Conservation (phyloP, 2,797 vertebrate genomes). For the Microctenopoma lineatum region DNA sequence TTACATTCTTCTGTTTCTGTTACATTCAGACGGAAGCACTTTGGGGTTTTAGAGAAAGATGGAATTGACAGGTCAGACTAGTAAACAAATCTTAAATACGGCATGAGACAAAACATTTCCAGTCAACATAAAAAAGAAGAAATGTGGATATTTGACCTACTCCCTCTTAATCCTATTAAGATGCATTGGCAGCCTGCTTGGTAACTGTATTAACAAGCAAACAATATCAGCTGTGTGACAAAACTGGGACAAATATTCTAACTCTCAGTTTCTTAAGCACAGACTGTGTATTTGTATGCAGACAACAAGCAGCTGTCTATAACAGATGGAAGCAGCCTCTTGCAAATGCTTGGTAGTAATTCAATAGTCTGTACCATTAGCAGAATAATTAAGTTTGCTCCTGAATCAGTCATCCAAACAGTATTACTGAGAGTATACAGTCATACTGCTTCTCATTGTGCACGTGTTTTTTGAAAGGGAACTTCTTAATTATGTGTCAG, state of each 20-base stretch:
- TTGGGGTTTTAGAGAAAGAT: no score
- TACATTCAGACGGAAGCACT: no score
- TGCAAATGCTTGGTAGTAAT: conserved; percentile 19
- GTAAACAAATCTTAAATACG: no score
- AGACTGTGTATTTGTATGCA: background rate
- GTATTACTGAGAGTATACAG: background rate
- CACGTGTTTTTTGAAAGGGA: no score
- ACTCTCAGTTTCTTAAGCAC: no score
- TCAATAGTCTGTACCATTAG: conserved; percentile 17
- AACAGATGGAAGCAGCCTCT: conserved; percentile 6
- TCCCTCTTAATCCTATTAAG: background rate
- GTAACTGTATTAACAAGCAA: background rate
- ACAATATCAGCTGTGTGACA: conserved; percentile 2
- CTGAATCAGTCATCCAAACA: conserved; percentile 8
- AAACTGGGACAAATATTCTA: background rate
- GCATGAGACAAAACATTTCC: no score
- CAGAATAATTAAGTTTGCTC: conserved; percentile 22
- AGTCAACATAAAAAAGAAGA: background rate
- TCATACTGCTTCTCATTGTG: background rate
- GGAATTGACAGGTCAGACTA: no score
- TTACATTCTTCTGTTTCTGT: no score
- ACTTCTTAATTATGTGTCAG: background rate
- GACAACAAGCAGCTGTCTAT: background rate
- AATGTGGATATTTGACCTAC: background rate
- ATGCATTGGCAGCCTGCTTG: background rate